phyloP scores from a whole-genome alignment of 2,797 vertebrate genomes.

The Fistularia commersonii region DNA sequence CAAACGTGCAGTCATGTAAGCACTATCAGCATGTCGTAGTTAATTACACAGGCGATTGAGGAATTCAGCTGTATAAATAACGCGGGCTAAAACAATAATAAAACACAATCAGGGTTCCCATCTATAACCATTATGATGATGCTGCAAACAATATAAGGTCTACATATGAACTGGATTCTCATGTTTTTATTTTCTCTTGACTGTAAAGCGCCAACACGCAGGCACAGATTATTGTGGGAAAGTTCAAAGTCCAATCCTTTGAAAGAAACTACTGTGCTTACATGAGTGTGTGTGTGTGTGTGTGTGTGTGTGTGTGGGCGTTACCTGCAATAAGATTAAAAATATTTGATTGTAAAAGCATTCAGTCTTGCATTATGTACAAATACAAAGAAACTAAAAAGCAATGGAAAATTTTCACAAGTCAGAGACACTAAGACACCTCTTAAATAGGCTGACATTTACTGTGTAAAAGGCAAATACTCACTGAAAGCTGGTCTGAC shows the following conservation, averaged over 20 bases:
- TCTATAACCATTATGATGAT: conserved; percentile 19
- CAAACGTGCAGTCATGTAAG: conserved; percentile 21
- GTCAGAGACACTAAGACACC: conserved; percentile 1
- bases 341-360: no score
- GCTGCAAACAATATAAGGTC: conserved; percentile 26
- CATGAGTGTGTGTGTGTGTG: no score
- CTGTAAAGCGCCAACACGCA: no score
- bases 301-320: no score
- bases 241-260: no score
- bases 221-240: no score
- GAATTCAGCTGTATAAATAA: conserved; percentile 21
- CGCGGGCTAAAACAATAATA: conserved; percentile 18
- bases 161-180: no score
- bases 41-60: conserved; percentile 36
- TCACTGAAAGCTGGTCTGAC: conserved; percentile 37
- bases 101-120: conserved; percentile 22
- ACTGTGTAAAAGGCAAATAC: conserved; percentile 41
- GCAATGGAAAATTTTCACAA: conserved; percentile 8
- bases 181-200: no score
- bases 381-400: no score
- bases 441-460: conserved; percentile 11
- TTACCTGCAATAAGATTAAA: no score
- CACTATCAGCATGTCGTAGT: conserved; percentile 26
- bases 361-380: no score
- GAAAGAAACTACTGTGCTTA: no score